Base-by-base conservation (phyloP, 2,113 vertebrate species). In the Larimichthys polyactis region DNA sequence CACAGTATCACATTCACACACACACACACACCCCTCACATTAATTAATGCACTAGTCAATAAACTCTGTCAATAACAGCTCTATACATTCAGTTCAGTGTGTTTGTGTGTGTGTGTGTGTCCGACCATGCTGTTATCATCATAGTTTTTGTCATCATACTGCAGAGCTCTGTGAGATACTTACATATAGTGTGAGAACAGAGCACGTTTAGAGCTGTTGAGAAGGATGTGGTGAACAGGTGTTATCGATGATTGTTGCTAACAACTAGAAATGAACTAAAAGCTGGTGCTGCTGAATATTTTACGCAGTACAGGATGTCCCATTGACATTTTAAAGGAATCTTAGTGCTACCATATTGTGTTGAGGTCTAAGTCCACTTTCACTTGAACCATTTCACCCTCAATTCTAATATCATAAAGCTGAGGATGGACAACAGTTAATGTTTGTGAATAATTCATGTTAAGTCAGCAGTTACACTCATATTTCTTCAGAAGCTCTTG, bases 31-130 rank as follows among this genome's bases (percentile, higher is more conserved):
- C 12, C 32, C 58, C 44, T 83, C 71, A 77, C 81, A 90, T 89
- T 29, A 58, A 91, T 92, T 80, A 82, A 58, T n/a, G 7, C 29
- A 8, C 29, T 11, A 43, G 69, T 89, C 89, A 90, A 86, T 90
- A 85, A 63, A 43, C 10, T 24, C 66, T 46, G 87, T 81, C 88
- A 79, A 36, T 36, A 36, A 36, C 36, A 36, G 36, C 36, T 36
- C 36, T 36, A 36, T 36, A 2, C 7, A 36, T 36, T 36, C 36
- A 36, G 7, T 36, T 36, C 7, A 8, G 76, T 62, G 46, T n/a
- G 12, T 36, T 46, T 69, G 54, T n/a, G 52, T 74, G 43, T 59
- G 22, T 66, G 19, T 59, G 51, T 15, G 27, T 44, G 44, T 8
- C 32, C 32, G 6, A 8, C 32, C 32, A 36, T 36, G 32, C 32